Evolutionary conservation across 2,113 vertebrate species (phyloP).

Genomic region (Sylvietta virens): DNA sequence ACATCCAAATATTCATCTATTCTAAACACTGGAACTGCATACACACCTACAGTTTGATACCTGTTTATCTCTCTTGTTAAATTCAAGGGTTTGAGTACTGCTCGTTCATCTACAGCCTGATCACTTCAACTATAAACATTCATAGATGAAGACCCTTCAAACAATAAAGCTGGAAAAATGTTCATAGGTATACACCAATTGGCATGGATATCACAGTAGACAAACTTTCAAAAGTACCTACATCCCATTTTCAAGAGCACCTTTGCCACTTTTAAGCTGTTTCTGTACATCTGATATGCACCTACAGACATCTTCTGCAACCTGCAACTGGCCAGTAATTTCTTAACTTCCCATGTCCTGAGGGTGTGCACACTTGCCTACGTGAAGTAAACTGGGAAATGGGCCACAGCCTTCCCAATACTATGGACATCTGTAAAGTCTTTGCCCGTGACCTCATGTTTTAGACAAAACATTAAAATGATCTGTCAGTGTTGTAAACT

Average conservation of each 20-base stretch:
- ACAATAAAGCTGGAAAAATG: neutral
- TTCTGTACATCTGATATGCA: neutral
- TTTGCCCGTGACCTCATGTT: neutral
- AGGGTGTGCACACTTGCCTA: neutral
- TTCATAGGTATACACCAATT: neutral
- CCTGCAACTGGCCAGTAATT: neutral
- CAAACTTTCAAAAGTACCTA: neutral
- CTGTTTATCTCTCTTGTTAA: neutral
- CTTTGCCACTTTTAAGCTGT: neutral
- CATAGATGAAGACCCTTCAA: neutral
- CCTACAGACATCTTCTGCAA: neutral
- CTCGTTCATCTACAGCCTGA: neutral
- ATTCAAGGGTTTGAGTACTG: neutral
- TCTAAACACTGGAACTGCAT: neutral
- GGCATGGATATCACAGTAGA: neutral
- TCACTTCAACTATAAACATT: neutral
- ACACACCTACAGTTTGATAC: neutral
- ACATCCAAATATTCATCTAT: neutral
- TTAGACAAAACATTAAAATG: neutral
- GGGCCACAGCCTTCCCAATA: neutral
- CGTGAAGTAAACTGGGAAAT: neutral
- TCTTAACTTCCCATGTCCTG: neutral
- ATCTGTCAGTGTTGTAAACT: neutral
- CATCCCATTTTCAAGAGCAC: neutral
- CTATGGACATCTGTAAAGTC: neutral